Evolutionary conservation across 1,140 invertebrate genomes (phyloP), one percentile per base, ranked within the genome.

Genomic region (Drosophila sucinea): DNA sequence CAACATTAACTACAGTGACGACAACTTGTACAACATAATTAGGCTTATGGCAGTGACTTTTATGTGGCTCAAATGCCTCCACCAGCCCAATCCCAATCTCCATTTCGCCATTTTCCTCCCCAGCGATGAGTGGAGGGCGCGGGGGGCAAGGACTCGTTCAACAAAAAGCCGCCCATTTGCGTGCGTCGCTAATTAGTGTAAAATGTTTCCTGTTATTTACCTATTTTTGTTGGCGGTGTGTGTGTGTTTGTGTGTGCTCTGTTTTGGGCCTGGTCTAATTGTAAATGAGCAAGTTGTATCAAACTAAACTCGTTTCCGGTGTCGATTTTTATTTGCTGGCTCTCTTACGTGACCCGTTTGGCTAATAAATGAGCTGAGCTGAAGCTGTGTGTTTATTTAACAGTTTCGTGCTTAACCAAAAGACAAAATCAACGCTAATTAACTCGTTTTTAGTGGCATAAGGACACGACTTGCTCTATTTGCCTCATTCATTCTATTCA

Each of bases 161-260:
- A 51, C 44, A 51, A 75, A 75, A 75, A 76, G 70, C 62, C 83
- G 56, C 69, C 80, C 80, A 89, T 87, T 90, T 90, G 85, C 81
- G 77, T 90, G 85, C 81, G 81, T 81, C 85, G 84, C 84, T 89
- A 89, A 89, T 89, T 89, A 89, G 84, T 89, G 84, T 89, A 89
- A 89, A 89, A 89, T 90, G 84, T 89, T 89, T 89, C 84, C 84
- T 90, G 85, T 89, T 89, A 89, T 89, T 89, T 89, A 89, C 84
- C 85, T 89, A 84, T 89, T 89, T 89, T 64, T 81, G 83, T 51
- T 51, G 25, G 17, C 35, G 10, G 41, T 47, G 17, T 47, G 17
- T 47, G 44, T 51, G 44, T 51, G 44, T 51, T 1, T 25, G 23
- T 10, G 44, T 51, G 41, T 44, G 23, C 7, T 51, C 83, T 87